phyloP scores from a whole-genome alignment of 2,797 vertebrate genomes.

The Ficedula albicollis region DNA sequence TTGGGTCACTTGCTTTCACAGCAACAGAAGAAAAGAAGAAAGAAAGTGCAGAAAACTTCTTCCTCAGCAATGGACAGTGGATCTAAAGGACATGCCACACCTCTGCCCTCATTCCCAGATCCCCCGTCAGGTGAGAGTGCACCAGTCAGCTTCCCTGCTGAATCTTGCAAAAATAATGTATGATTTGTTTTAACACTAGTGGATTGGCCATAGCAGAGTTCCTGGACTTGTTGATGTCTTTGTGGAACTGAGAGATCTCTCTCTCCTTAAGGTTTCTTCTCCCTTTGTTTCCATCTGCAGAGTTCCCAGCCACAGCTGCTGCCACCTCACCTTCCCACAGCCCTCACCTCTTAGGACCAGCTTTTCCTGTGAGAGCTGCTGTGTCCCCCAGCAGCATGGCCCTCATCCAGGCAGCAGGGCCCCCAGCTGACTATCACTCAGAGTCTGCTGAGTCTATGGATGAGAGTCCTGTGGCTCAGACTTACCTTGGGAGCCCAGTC shows the following conservation, averaged over 20 bases:
- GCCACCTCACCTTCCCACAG: conserved; percentile 66
- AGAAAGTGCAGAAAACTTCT: conserved; percentile 72
- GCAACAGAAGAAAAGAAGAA: conserved; percentile 83
- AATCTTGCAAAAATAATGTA: neutral
- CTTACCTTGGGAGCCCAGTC: conserved; percentile 82
- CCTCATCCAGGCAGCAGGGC: conserved; percentile 75
- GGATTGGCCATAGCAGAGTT: neutral
- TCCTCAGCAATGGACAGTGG: conserved; percentile 70
- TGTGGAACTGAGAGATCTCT: neutral
- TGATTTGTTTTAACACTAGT: neutral
- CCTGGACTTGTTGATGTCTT: neutral
- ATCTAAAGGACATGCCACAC: neutral
- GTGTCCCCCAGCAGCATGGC: conserved; percentile 51
- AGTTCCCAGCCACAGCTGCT: neutral
- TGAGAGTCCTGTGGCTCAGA: conserved; percentile 89
- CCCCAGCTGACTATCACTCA: conserved; percentile 85
- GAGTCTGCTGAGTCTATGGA: conserved; percentile 90
- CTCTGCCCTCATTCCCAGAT: conserved; percentile 8
- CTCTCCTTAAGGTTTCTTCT: neutral
- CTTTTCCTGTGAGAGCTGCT: conserved; percentile 73
- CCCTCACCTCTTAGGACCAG: conserved; percentile 76
- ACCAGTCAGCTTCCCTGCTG: neutral
- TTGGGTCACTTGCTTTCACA: conserved; percentile 32
- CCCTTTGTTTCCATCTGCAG: conserved; percentile 60
- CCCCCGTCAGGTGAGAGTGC: conserved; percentile 63